A percentile compares a stretch with the other conserved stretches of the same genome.
phyloP scores from a whole-genome alignment of 35 echinoderm and acorn worm genomes.

The Holothuria glaberrima region DNA sequence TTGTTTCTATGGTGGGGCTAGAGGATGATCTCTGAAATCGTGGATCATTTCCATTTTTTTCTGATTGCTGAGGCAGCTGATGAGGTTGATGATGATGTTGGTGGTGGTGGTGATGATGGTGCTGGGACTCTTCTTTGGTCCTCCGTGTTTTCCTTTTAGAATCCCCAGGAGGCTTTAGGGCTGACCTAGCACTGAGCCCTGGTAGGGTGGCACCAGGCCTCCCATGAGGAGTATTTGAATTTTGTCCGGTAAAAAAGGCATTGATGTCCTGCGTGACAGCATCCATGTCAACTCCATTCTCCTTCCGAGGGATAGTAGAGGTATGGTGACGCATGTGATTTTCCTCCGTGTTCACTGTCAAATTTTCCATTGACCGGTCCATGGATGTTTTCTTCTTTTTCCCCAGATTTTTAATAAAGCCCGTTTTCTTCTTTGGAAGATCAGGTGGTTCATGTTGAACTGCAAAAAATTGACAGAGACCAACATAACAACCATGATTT shows the following conservation, averaged over 20 bases:
- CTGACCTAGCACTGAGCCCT: constrained; percentile 31
- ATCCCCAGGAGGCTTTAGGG: constrained; percentile 65
- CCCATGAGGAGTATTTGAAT: constrained; percentile 6
- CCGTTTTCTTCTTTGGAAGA: constrained; percentile 65
- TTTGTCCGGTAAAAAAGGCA: constrained; percentile 49
- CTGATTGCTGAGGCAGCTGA: no score
- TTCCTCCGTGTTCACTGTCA: not conserved
- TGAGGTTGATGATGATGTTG: not conserved
- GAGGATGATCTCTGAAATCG: constrained; percentile 67
- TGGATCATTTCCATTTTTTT: constrained; percentile 20
- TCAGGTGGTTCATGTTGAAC: constrained; percentile 68
- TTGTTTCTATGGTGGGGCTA: constrained; percentile 68
- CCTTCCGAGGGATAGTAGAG: constrained; percentile 6
- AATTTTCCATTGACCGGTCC: constrained; percentile 57
- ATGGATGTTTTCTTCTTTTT: constrained; percentile 74
- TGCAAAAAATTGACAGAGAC: constrained; percentile 10
- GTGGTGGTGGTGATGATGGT: no score
- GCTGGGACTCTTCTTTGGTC: constrained; percentile 45
- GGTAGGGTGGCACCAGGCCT: constrained; percentile 41
- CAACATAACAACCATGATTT: no score
- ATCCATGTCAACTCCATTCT: constrained; percentile 56
- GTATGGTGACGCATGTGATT: constrained; percentile 21
- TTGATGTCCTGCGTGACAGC: constrained; percentile 71
- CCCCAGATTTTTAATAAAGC: constrained; percentile 67
- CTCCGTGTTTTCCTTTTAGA: constrained; percentile 13